Conservation (phyloP, 2,888 invertebrate genomes). For the Coronaproctus castanopsis region DNA sequence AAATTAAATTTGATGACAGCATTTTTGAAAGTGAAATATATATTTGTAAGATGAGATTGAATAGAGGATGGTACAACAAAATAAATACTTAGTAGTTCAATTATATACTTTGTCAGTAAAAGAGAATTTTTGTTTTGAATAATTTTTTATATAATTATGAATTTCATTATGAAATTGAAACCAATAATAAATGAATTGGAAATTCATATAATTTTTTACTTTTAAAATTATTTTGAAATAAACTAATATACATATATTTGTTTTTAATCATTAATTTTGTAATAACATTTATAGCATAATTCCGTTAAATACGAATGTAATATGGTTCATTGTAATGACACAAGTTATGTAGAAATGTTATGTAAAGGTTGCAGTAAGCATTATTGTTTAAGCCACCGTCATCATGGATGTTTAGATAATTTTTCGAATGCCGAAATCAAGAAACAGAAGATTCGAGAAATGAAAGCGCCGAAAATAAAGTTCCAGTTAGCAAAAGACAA, state of each 20-base stretch:
- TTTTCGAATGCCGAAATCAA: conserved; percentile 26
- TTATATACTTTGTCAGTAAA: no score
- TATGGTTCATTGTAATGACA: conserved; percentile 35
- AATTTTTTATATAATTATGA: no score
- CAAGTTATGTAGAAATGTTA: conserved; percentile 39
- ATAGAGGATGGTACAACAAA: no score
- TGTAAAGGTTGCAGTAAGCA: conserved; percentile 45
- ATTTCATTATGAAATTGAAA: no score
- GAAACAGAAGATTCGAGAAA: conserved; percentile 35
- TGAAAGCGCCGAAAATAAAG: conserved; percentile 37
- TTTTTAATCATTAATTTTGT: neutral
- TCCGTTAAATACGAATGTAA: conserved; percentile 30
- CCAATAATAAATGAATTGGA: no score
- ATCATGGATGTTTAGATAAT: conserved; percentile 25
- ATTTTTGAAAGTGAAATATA: no score
- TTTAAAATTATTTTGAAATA: no score
- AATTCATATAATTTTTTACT: no score
- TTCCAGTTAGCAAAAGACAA: conserved; percentile 40
- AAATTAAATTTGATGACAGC: no score
- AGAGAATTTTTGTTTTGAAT: no score
- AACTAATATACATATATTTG: neutral
- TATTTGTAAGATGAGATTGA: no score
- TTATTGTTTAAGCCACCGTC: conserved; percentile 47
- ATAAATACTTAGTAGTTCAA: no score
- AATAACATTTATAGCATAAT: neutral